Evolutionary conservation across 2,113 vertebrate genomes (phyloP).

Genomic region (Sinocyclocheilus anophthalmus): DNA sequence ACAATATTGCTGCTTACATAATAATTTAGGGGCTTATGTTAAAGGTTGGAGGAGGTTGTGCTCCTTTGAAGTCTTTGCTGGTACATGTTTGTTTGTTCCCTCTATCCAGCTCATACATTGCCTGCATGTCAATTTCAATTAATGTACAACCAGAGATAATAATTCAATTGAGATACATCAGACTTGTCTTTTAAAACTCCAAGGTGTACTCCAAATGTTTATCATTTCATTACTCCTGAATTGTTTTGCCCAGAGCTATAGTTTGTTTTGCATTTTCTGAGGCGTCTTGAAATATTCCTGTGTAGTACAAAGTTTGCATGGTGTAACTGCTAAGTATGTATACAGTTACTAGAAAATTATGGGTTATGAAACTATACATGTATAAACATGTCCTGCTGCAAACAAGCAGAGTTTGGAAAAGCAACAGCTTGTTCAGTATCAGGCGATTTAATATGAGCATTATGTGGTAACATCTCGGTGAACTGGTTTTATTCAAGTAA

Average conservation of each 20-base stretch:
- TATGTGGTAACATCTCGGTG: background rate
- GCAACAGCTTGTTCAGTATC: background rate
- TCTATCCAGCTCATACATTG: constrained; percentile 31
- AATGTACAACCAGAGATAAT: background rate
- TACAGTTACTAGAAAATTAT: background rate
- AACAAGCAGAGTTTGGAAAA: constrained; percentile 3
- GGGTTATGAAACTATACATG: background rate
- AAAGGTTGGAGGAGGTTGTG: background rate
- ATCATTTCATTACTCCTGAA: background rate
- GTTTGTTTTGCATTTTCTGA: background rate
- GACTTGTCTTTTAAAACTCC: background rate
- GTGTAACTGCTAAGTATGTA: background rate
- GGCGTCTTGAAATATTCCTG: background rate
- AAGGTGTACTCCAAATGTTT: background rate
- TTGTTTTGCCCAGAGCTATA: background rate
- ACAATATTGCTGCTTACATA: constrained; percentile 14
- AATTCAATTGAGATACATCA: background rate
- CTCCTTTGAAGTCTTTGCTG: constrained; percentile 46
- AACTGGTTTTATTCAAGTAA: background rate
- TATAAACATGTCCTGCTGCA: background rate
- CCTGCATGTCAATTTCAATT: background rate
- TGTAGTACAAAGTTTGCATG: constrained; percentile 2
- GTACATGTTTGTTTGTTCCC: constrained; percentile 60
- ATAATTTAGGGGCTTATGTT: constrained; percentile 32
- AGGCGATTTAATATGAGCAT: background rate